Conservation (phyloP, 2,797 vertebrate species). For the Sarcoramphus papa region DNA sequence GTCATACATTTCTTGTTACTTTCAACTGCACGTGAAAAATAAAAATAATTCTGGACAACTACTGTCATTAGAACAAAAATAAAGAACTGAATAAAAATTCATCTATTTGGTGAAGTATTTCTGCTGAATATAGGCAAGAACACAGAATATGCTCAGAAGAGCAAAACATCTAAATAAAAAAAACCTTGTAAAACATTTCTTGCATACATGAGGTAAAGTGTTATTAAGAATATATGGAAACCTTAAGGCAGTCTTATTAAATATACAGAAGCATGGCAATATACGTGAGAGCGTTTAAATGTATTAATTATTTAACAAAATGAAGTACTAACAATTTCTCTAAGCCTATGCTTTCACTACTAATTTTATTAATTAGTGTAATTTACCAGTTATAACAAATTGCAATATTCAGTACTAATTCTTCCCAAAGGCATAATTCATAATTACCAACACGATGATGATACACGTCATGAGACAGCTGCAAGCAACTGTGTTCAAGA, state of each 20-base stretch:
- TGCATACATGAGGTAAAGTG: not conserved
- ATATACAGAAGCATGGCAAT: not conserved
- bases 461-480: not conserved
- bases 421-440: not conserved
- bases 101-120: not conserved
- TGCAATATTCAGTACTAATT: not conserved
- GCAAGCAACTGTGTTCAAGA: rapidly evolving
- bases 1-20: not conserved
- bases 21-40: not conserved
- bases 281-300: not conserved
- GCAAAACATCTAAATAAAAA: not conserved
- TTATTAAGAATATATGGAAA: not conserved
- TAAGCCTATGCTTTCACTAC: not conserved
- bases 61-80: not conserved
- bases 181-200: not conserved
- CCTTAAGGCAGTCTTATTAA: not conserved
- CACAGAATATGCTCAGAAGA: not conserved
- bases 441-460: not conserved
- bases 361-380: not conserved
- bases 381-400: not conserved
- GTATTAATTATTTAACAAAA: not conserved
- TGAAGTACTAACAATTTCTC: not conserved
- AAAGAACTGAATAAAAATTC: not conserved
- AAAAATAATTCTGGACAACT: not conserved
- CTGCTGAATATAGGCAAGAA: not conserved